A percentile compares a stretch with the other conserved stretches of the same genome.
Evolutionary conservation across 2,113 vertebrate species (phyloP).

Genomic region (Campylomormyrus tamandua): DNA sequence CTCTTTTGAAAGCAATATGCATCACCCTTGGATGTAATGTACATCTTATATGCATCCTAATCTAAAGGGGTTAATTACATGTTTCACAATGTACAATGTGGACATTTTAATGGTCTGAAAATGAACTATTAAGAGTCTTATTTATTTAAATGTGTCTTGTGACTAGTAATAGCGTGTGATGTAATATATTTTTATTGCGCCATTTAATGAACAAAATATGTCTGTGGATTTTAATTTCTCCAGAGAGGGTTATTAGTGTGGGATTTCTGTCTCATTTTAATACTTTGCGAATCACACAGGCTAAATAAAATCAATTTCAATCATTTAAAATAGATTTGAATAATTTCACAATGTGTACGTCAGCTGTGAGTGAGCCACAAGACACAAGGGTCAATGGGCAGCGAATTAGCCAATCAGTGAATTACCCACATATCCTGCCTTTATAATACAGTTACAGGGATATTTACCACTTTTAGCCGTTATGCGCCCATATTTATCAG

Average conservation of each 20-base stretch:
- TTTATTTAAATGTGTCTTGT: not conserved
- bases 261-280: not conserved
- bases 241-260: not conserved
- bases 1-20: not conserved
- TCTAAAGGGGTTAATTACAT: not conserved
- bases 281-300: not conserved
- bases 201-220: not conserved
- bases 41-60: not conserved
- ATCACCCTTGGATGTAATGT: not conserved
- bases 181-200: not conserved
- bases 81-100: not conserved
- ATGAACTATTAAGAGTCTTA: not conserved
- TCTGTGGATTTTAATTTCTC: not conserved
- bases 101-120: slow-evolving; percentile 2
- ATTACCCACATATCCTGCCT: not conserved
- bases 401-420: not conserved
- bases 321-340: not conserved
- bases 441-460: not conserved
- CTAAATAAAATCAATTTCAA: not conserved
- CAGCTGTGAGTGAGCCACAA: not conserved
- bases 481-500: not conserved
- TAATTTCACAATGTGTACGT: not conserved
- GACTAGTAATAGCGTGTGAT: not conserved
- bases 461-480: not conserved
- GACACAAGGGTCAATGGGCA: not conserved